Conservation (phyloP, 2,113 vertebrate genomes). For the Nestor notabilis region DNA sequence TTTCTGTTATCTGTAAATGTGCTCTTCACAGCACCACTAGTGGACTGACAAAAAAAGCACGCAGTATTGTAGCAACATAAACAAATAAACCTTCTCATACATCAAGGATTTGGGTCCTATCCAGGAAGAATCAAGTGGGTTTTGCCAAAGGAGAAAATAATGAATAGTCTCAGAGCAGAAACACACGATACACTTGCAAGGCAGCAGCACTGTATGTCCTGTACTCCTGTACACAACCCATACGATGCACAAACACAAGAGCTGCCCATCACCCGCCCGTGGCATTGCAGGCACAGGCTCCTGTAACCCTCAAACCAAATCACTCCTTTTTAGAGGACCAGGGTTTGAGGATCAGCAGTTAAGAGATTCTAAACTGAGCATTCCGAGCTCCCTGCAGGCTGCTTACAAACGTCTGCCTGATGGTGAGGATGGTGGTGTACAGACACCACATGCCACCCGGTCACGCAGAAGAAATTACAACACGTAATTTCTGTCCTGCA, state of each 20-base stretch:
- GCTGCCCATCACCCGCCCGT: background rate
- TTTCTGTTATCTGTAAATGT: background rate
- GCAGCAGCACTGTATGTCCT: background rate
- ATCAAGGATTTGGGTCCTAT: background rate
- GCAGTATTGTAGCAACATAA: background rate
- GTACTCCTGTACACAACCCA: no score
- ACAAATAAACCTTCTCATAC: background rate
- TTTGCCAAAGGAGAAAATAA: background rate
- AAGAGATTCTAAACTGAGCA: background rate
- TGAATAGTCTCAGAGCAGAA: background rate
- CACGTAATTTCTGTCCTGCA: no score
- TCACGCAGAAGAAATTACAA: no score
- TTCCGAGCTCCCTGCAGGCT: background rate
- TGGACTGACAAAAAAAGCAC: background rate
- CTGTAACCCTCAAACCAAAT: background rate
- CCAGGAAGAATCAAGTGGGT: rapidly evolving
- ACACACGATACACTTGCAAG: rapidly evolving
- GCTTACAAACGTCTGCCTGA: no score
- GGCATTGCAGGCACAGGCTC: background rate
- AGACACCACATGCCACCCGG: no score
- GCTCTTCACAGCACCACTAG: background rate
- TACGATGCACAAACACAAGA: background rate
- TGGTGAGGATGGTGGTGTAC: background rate
- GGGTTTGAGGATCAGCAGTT: background rate
- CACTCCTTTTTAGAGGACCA: background rate